A percentile compares a stretch with the other conserved stretches of the same genome.
These are phyloP conservation scores for Cotesia typhae DNA, from an alignment of 1,140 invertebrate species.

Conservation along the genomic window DNA sequence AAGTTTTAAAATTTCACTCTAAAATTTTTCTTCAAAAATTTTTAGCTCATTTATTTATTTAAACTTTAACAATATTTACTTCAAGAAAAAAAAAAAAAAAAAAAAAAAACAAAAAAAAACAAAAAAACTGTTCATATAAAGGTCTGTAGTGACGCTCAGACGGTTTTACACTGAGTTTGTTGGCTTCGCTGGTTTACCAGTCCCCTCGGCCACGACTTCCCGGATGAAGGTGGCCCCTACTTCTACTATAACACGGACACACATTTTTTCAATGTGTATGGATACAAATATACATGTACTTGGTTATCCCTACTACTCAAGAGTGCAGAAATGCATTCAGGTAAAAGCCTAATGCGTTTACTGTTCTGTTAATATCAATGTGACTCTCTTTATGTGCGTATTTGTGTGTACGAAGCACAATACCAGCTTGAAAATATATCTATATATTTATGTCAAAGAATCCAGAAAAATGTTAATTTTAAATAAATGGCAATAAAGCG, in stretches of 20 bases:
- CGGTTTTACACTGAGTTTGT: conserved; percentile 53
- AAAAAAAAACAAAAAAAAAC: background rate
- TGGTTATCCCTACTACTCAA: background rate
- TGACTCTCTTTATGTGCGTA: no score
- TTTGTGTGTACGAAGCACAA: no score
- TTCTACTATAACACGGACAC: background rate
- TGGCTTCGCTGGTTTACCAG: conserved; percentile 52
- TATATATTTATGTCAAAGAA: no score
- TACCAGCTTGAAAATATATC: no score
- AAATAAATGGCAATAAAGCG: no score
- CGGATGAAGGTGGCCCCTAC: conserved; percentile 14
- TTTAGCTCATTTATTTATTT: background rate
- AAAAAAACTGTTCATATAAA: background rate
- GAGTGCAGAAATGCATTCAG: no score
- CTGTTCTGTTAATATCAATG: background rate
- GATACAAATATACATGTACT: background rate
- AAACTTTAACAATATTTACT: background rate
- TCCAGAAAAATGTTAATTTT: no score
- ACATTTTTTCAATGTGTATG: no score
- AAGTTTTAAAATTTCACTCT: no score
- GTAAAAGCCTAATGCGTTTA: no score
- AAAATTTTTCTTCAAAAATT: no score
- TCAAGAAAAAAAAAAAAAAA: background rate
- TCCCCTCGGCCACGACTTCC: conserved; percentile 20
- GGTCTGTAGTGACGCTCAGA: conserved; percentile 21